These are phyloP conservation scores for Notamacropus eugenii DNA, from an alignment of 2,797 vertebrate genomes.

Conservation along the genomic window DNA sequence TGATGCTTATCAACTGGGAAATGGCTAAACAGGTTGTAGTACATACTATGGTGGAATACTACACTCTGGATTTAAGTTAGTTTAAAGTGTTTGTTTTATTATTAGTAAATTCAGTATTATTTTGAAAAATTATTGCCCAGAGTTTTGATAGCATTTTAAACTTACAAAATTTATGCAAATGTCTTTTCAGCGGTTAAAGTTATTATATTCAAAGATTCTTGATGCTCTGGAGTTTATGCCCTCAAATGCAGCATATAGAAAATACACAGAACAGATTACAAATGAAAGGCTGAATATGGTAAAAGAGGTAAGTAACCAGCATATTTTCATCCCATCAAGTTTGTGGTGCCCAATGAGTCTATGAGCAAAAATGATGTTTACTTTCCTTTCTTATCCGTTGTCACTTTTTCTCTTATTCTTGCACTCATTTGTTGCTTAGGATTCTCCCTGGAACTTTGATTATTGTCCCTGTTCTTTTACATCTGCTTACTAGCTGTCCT, in stretches of 20 bases:
- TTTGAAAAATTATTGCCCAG: constrained; percentile 3
- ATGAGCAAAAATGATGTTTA: constrained; percentile 5
- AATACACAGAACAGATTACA: too few species aligned
- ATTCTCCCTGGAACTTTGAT: not conserved
- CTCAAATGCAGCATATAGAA: too few species aligned
- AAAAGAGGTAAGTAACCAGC: constrained; percentile 76
- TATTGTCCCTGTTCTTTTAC: not conserved
- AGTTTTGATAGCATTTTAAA: constrained; percentile 55
- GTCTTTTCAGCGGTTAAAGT: constrained; percentile 84
- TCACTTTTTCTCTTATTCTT: not conserved
- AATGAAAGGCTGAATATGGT: too few species aligned
- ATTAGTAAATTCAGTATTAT: not conserved
- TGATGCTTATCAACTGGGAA: not conserved
- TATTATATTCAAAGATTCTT: too few species aligned
- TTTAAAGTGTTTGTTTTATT: not conserved
- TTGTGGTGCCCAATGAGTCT: constrained; percentile 6
- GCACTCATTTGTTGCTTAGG: not conserved
- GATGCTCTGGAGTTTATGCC: too few species aligned
- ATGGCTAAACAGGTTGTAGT: not conserved
- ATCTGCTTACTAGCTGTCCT: not conserved
- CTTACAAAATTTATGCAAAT: constrained; percentile 36
- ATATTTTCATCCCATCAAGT: constrained; percentile 26
- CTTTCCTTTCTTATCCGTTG: constrained; percentile 12
- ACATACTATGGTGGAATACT: not conserved
- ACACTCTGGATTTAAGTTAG: not conserved